Conservation (phyloP, 1,140 invertebrate genomes). For the Pararge aegeria region DNA sequence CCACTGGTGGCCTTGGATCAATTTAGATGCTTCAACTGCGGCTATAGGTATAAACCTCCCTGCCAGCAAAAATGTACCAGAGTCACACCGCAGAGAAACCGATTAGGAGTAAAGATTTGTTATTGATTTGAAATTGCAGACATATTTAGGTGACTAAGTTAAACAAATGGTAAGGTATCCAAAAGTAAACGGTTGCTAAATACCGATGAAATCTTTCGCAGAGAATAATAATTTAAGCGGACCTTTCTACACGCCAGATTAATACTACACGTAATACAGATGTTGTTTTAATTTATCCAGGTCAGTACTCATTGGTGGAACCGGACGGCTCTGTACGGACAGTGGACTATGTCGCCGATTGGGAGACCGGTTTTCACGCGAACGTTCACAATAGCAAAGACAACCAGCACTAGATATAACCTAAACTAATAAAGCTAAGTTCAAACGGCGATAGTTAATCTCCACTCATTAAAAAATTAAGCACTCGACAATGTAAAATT, state of each 20-base stretch:
- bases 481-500: too few relatives aligned
- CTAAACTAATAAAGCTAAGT: neutral
- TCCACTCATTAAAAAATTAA: neutral
- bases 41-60: too few relatives aligned
- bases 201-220: constrained; percentile 2
- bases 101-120: too few relatives aligned
- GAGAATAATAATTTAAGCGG: constrained; percentile 16
- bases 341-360: constrained; percentile 89
- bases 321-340: constrained; percentile 88
- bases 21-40: too few relatives aligned
- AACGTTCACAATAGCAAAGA: constrained; percentile 85
- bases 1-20: too few relatives aligned
- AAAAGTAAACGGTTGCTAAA: neutral
- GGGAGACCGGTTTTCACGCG: constrained; percentile 89
- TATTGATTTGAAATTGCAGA: too few relatives aligned
- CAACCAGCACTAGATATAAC: constrained; percentile 55
- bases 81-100: too few relatives aligned
- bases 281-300: constrained; percentile 62
- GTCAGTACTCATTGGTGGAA: constrained; percentile 88
- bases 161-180: neutral
- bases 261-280: constrained; percentile 18
- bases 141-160: neutral
- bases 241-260: constrained; percentile 17
- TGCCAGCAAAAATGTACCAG: too few relatives aligned
- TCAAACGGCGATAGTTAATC: neutral